A percentile compares a stretch with the other conserved stretches of the same genome.
Conservation (phyloP, 2,113 vertebrate genomes). For the Numenius arquata region DNA sequence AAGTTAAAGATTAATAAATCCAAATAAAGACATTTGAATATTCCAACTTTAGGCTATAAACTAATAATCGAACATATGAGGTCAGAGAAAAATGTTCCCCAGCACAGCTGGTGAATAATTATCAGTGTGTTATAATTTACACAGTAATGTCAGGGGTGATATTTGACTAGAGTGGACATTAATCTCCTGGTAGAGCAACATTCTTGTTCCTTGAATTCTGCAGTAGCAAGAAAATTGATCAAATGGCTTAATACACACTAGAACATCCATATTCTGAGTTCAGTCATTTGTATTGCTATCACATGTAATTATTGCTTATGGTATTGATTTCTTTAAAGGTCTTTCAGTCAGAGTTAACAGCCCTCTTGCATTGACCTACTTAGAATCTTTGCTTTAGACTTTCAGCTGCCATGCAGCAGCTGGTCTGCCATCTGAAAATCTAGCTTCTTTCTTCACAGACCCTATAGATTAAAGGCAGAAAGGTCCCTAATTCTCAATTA, state of each 20-base stretch:
- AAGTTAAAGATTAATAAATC: not conserved
- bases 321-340: constrained; percentile 4
- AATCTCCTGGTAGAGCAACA: not conserved
- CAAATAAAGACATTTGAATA: not conserved
- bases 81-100: not conserved
- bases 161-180: not conserved
- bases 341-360: not conserved
- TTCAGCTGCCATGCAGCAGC: not conserved
- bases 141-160: not conserved
- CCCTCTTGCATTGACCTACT: not conserved
- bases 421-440: not conserved
- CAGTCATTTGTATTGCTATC: not conserved
- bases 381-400: not conserved
- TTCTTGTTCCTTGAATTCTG: not conserved
- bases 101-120: not conserved
- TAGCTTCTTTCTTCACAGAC: not conserved
- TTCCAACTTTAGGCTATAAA: not conserved
- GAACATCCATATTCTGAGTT: not conserved
- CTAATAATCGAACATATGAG: not conserved
- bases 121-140: not conserved
- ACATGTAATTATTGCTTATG: not conserved
- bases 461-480: not conserved
- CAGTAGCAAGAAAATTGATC: not conserved
- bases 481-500: constrained; percentile 35
- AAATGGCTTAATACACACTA: not conserved